Percentiles rank a stretch among this genome's conserved stretches.
These are phyloP conservation scores for Aphelenchoides besseyi DNA, from an alignment of 1,140 invertebrate species.

Conservation along the genomic window DNA sequence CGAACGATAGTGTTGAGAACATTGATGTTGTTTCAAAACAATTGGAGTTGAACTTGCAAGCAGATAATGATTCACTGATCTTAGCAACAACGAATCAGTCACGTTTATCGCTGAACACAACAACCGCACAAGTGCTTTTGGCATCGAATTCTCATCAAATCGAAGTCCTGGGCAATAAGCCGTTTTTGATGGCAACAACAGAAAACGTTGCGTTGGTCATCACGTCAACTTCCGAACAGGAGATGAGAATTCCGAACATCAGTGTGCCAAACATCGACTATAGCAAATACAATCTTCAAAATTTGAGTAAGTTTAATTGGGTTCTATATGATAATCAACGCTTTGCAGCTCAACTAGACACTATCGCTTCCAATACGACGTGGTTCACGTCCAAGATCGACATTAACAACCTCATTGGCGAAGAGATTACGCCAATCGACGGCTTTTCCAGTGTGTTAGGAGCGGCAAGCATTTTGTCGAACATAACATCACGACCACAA, in stretches of 20 bases:
- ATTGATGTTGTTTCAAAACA: neutral
- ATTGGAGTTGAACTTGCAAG: slow-evolving; percentile 6
- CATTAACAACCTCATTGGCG: neutral
- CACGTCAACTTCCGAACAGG: neutral
- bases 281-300: slow-evolving; percentile 7
- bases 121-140: neutral
- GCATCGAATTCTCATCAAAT: slow-evolving; percentile 4
- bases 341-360: slow-evolving; percentile 4
- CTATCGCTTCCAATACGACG: neutral
- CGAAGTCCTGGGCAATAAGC: neutral
- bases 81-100: slow-evolving; percentile 13
- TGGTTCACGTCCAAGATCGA: slow-evolving; percentile 4
- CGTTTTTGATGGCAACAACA: slow-evolving; percentile 4
- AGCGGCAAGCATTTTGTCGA: neutral
- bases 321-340: neutral
- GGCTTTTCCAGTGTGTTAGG: neutral
- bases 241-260: neutral
- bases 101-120: neutral
- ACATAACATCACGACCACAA: neutral
- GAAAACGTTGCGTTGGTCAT: slow-evolving; percentile 8
- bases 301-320: slow-evolving; percentile 3
- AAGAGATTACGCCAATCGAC: neutral
- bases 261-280: neutral
- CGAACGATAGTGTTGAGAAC: neutral
- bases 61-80: slow-evolving; percentile 5